Percentiles rank a stretch among this genome's conserved stretches.
These are phyloP conservation scores for Protonibea diacanthus DNA, from an alignment of 2,797 vertebrate species.

Conservation along the genomic window DNA sequence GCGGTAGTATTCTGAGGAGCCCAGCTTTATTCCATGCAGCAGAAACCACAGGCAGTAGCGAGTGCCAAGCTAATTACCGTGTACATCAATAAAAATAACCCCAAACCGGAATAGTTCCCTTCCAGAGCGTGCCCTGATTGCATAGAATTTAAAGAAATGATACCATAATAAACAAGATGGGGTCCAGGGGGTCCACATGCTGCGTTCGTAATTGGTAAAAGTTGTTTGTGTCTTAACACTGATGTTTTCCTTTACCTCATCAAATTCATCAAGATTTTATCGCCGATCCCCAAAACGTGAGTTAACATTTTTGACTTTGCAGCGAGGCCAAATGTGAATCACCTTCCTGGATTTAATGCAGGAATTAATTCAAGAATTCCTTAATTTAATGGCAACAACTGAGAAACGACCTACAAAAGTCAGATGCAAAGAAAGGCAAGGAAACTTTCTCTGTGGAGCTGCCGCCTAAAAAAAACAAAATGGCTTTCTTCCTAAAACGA, in stretches of 20 bases:
- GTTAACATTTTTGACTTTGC: conserved; percentile 45
- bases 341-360: conserved; percentile 38
- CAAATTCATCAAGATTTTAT: conserved; percentile 68
- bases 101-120: conserved; percentile 81
- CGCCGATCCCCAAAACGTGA: conserved; percentile 55
- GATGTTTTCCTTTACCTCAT: conserved; percentile 81
- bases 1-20: conserved; percentile 68
- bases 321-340: conserved; percentile 35
- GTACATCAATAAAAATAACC: conserved; percentile 89
- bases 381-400: conserved; percentile 33
- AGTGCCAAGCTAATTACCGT: conserved; percentile 87
- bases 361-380: conserved; percentile 39
- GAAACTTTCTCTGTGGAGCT: conserved; percentile 19
- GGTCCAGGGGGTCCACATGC: conserved; percentile 71
- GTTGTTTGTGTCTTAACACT: conserved; percentile 67
- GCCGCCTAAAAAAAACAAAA: conserved; percentile 26
- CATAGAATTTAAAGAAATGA: conserved; percentile 83
- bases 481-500: conserved; percentile 4
- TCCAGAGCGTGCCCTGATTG: conserved; percentile 82
- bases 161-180: conserved; percentile 77
- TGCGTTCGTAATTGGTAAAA: conserved; percentile 74
- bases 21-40: conserved; percentile 78
- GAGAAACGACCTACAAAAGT: conserved; percentile 32
- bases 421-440: conserved; percentile 10
- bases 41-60: conserved; percentile 83